Evolutionary conservation across 2,113 vertebrate species (phyloP), one percentile per base, ranked within the genome.

Genomic region (Lycaon pictus): DNA sequence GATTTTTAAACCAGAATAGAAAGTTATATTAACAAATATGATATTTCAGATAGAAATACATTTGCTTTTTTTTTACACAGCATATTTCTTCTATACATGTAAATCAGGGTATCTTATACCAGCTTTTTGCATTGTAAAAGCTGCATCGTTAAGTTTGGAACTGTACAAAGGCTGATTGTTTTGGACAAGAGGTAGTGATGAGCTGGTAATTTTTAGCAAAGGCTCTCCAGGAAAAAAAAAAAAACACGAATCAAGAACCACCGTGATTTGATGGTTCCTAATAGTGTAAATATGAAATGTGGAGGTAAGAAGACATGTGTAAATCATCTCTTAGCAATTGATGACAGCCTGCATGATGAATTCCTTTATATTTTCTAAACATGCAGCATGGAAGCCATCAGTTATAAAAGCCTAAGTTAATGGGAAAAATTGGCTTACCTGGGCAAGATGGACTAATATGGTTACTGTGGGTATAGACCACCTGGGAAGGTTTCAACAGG

Each of bases 1-100:
- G 17, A 76, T 48, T 88, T 95, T 72, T 74, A 92, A 93, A 79
- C n/a, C 29, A 58, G 17, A 48, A 81, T 5, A 87, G 60, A 97
- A 94, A 95, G 9, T 63, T 74, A 37, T 77, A 51, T 67, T 95
- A 51, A 79, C 27, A 77, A 82, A 48, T 67, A 86, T 35, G 7
- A 22, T 37, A n/a, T 79, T 86, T 5, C 4, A 84, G 12, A 58
- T 48, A 53, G 32, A 89, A 91, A 86, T n/a, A 35, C 11, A 35
- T 19, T 92, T 72, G 65, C 56, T 87, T 58, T 51, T 91, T 76
- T 83, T 69, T 35, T 19, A 29, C 0, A 48, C 23, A 43, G 43
- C n/a, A 4, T 67, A 58, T 92, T 80, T 90, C 13, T 90, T 92
- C 90, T 35, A 76, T 72, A 37, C 65, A 65, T 67, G 1, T 29